A percentile compares a stretch with the other conserved stretches of the same genome.
Conservation (phyloP, 2,113 vertebrate species). For the Ophthalmotilapia sp. region DNA sequence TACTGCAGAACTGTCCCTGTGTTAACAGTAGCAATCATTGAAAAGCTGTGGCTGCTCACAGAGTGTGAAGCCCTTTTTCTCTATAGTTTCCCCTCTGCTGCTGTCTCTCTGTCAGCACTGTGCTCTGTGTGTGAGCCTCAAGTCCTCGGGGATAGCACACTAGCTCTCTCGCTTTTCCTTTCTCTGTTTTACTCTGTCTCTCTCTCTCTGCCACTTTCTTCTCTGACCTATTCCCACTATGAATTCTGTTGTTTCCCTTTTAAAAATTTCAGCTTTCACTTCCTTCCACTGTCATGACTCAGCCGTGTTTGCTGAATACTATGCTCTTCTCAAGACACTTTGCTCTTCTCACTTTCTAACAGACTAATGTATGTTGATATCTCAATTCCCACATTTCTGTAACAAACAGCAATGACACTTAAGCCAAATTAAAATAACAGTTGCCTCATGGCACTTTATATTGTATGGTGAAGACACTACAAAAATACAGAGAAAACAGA, state of each 20-base stretch:
- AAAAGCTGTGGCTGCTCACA: not conserved
- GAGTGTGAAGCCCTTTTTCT: not conserved
- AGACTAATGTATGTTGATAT: not conserved
- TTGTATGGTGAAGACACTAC: not conserved
- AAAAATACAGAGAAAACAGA: not conserved
- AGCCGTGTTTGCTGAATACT: not conserved
- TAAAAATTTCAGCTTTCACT: not conserved
- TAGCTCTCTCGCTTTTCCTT: not conserved
- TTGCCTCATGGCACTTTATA: not conserved
- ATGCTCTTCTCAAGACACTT: not conserved
- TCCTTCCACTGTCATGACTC: not conserved
- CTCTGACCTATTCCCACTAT: not conserved
- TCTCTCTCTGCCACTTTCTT: not conserved
- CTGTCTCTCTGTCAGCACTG: not conserved
- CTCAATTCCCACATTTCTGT: not conserved
- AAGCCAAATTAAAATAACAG: not conserved
- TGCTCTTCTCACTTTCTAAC: not conserved
- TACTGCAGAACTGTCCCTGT: not conserved
- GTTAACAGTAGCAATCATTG: not conserved
- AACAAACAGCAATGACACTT: not conserved
- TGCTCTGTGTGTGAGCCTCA: not conserved
- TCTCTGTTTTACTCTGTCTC: not conserved
- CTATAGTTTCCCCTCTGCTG: not conserved
- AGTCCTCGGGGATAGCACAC: not conserved
- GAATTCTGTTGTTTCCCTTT: not conserved